These are phyloP conservation scores for Heliconius erato DNA, from an alignment of 2,888 invertebrate species.

Conservation along the genomic window DNA sequence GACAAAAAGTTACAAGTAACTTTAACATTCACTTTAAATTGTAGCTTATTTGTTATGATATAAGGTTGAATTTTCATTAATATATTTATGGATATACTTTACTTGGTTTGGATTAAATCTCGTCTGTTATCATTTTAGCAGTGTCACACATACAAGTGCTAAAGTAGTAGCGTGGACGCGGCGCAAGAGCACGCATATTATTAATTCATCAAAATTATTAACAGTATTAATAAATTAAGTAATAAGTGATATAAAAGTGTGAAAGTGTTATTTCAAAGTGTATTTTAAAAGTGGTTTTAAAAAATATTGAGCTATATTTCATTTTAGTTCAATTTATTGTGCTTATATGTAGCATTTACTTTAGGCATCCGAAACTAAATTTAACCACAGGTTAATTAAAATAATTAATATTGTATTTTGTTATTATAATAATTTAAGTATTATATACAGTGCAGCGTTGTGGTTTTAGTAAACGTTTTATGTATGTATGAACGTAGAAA, in stretches of 20 bases:
- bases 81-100: slow-evolving; percentile 37
- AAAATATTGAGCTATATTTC: too few species aligned
- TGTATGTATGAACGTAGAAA: background rate
- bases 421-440: background rate
- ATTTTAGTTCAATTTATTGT: background rate
- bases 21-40: slow-evolving; percentile 46
- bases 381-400: slow-evolving; percentile 5
- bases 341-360: background rate
- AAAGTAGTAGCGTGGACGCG: slow-evolving; percentile 57
- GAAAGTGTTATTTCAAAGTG: slow-evolving; percentile 16
- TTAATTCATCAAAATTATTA: slow-evolving; percentile 37
- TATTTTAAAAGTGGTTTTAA: background rate
- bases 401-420: background rate
- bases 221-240: slow-evolving; percentile 18
- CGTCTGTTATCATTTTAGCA: slow-evolving; percentile 79
- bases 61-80: slow-evolving; percentile 54
- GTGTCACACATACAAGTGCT: slow-evolving; percentile 75
- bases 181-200: slow-evolving; percentile 47
- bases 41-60: slow-evolving; percentile 46
- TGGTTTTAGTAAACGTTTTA: background rate
- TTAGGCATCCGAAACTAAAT: background rate
- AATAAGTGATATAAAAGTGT: background rate
- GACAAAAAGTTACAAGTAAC: slow-evolving; percentile 57
- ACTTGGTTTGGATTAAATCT: slow-evolving; percentile 2
- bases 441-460: background rate